Conservation (phyloP, 2,888 invertebrate species). For the Netelia fuscicornis region DNA sequence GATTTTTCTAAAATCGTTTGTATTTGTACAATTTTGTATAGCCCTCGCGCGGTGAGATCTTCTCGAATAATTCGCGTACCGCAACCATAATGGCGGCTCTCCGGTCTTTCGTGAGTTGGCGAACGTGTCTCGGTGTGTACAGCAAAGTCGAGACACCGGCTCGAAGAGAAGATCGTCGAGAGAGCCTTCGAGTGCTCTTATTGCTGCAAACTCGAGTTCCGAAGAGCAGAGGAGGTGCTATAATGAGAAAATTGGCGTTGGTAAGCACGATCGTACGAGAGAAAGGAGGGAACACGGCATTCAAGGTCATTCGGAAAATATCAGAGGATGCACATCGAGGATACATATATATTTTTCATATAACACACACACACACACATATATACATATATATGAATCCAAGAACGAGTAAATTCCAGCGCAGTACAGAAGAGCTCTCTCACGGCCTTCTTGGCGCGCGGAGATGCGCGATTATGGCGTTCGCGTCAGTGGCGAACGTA, state of each 20-base stretch:
- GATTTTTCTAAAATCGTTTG: too few species aligned
- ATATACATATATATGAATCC: constrained; percentile 10
- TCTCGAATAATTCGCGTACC: constrained; percentile 20
- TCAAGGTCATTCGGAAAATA: constrained; percentile 71
- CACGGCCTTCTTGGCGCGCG: constrained; percentile 66
- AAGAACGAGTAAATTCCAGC: constrained; percentile 44
- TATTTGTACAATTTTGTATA: neutral
- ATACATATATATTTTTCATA: neutral
- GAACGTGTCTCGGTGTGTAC: constrained; percentile 44
- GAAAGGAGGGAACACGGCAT: constrained; percentile 49
- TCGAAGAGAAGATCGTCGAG: constrained; percentile 30
- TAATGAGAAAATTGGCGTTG: constrained; percentile 76
- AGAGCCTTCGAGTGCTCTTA: constrained; percentile 31
- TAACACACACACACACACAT: neutral
- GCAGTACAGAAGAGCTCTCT: constrained; percentile 65
- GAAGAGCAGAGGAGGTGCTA: constrained; percentile 73
- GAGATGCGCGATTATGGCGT: constrained; percentile 67
- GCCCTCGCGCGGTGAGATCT: neutral
- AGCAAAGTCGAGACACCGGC: constrained; percentile 15
- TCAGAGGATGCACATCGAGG: constrained; percentile 58
- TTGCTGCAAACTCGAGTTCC: constrained; percentile 67
- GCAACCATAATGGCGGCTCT: constrained; percentile 57
- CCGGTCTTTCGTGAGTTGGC: constrained; percentile 34
- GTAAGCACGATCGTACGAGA: constrained; percentile 30
- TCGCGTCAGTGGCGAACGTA: constrained; percentile 50